Conservation (phyloP, 2,797 vertebrate species). For the Amazona finschi region DNA sequence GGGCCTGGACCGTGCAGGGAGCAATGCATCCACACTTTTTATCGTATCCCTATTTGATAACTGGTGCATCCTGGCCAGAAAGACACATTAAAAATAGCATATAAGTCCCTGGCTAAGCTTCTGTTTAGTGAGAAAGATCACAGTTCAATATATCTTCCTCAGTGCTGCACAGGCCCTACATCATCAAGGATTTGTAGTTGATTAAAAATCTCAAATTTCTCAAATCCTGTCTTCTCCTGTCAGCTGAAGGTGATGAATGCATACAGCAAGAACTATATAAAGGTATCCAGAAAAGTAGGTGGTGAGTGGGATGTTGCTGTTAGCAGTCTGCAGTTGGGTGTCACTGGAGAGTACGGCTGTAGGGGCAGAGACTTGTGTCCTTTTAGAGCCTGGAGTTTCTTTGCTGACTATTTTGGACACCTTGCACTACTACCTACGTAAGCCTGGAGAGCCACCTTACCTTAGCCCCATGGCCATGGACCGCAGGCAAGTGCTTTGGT, state of each 20-base stretch:
- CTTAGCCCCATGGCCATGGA: rapidly evolving
- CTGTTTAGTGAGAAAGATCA: background rate
- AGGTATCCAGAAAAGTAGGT: background rate
- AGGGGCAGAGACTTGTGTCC: background rate
- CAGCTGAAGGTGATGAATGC: background rate
- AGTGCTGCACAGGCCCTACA: background rate
- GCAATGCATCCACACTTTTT: background rate
- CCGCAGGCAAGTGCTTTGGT: background rate
- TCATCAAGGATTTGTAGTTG: background rate
- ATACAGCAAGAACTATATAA: background rate
- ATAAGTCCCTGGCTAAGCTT: background rate
- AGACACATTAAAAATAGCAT: rapidly evolving
- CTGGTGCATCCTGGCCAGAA: background rate
- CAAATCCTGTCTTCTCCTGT: background rate
- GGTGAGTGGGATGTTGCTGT: background rate
- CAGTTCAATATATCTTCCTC: background rate
- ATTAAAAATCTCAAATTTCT: background rate
- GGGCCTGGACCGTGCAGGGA: background rate
- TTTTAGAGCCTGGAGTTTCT: background rate
- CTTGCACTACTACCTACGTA: background rate
- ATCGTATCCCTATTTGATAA: background rate
- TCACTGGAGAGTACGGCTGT: background rate
- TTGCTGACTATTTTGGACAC: background rate
- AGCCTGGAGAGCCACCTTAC: background rate
- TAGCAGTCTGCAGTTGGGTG: background rate